Percentiles rank a stretch among this genome's conserved stretches.
phyloP scores from a whole-genome alignment of 30 jellyfish, hydroid and myxozoan species.

The Pelagia noctiluca region DNA sequence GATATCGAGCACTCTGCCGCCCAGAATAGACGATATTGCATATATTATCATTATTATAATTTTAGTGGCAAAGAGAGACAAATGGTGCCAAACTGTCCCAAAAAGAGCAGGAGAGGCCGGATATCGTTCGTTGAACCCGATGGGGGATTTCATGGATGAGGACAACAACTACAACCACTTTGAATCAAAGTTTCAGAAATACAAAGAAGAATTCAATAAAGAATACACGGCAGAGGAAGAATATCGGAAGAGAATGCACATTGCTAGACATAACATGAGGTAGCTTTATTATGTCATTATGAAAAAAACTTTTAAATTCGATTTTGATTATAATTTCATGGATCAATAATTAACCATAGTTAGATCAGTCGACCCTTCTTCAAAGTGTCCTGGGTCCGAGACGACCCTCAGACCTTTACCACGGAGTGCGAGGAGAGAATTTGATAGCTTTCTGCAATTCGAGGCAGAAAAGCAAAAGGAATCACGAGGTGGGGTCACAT shows the following conservation, averaged over 20 bases:
- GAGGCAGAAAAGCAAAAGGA: too few relatives aligned
- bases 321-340: neutral
- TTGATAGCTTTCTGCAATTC: too few relatives aligned
- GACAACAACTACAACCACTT: conserved; percentile 21
- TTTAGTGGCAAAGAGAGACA: conserved; percentile 67
- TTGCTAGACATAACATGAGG: conserved; percentile 75
- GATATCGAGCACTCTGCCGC: too few relatives aligned
- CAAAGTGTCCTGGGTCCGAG: too few relatives aligned
- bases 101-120: conserved; percentile 50
- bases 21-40: too few relatives aligned
- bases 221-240: conserved; percentile 15
- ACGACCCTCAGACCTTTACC: too few relatives aligned
- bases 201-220: conserved; percentile 36
- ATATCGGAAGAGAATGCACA: conserved; percentile 63
- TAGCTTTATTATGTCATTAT: neutral
- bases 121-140: conserved; percentile 46
- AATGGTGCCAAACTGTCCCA: conserved; percentile 59
- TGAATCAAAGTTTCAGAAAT: conserved; percentile 29
- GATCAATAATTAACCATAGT: too few relatives aligned
- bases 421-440: too few relatives aligned
- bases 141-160: conserved; percentile 45
- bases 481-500: too few relatives aligned
- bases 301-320: neutral
- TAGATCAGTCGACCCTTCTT: too few relatives aligned
- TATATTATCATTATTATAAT: neutral